A percentile compares a stretch with the other conserved stretches of the same genome.
phyloP scores from a whole-genome alignment of 2,797 vertebrate genomes.

The Enteromius thamalakanensis region DNA sequence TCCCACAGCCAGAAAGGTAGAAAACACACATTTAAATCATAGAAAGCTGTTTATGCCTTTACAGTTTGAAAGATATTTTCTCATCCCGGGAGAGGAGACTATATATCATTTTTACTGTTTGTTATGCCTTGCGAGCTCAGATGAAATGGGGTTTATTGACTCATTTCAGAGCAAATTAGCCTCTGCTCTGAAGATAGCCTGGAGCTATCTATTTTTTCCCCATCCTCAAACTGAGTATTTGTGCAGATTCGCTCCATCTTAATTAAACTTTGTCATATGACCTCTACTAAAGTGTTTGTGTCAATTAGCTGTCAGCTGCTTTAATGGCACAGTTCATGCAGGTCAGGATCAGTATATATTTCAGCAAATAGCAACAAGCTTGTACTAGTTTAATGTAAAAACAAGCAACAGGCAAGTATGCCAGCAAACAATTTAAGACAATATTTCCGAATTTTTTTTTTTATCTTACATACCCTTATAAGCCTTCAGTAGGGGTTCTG shows the following conservation, averaged over 20 bases:
- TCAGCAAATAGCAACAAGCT: conserved; percentile 6
- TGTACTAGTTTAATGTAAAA: background rate
- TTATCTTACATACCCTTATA: background rate
- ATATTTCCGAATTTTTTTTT: background rate
- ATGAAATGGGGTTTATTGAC: conserved; percentile 58
- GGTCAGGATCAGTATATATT: conserved; percentile 16
- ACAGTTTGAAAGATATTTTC: conserved; percentile 19
- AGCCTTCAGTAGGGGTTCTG: background rate
- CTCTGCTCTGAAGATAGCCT: conserved; percentile 33
- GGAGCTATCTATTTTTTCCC: conserved; percentile 33
- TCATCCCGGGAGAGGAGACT: conserved; percentile 5
- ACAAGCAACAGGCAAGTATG: conserved; percentile 3
- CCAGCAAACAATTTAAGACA: background rate
- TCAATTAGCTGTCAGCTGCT: conserved; percentile 46
- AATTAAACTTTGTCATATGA: conserved; percentile 56
- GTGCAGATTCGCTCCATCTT: conserved; percentile 41
- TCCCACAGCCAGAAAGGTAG: conserved; percentile 1
- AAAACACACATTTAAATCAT: background rate
- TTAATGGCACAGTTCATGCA: conserved; percentile 21
- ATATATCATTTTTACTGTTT: conserved; percentile 26
- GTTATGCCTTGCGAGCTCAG: conserved; percentile 43
- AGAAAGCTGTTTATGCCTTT: background rate
- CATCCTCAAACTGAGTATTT: conserved; percentile 22
- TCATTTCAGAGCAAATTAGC: conserved; percentile 60
- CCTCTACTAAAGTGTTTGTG: conserved; percentile 26